A percentile compares a stretch with the other conserved stretches of the same genome.
Conservation (phyloP, 2,797 vertebrate species). For the Erethizon dorsatum region DNA sequence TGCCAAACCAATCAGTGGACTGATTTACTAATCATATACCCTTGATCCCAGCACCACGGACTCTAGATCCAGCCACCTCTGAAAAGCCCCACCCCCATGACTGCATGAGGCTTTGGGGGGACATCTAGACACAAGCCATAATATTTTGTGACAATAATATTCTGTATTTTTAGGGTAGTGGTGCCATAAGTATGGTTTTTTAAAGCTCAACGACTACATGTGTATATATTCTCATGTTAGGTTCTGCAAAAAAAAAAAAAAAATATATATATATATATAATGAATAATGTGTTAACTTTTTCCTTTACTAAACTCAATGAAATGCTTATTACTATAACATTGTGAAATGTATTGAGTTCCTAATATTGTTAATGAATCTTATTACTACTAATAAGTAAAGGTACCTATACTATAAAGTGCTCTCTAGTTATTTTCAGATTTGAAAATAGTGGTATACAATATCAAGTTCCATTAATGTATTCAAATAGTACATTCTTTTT, state of each 20-base stretch:
- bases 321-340: not conserved
- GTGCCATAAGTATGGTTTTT: not conserved
- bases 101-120: not conserved
- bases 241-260: not conserved
- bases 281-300: not conserved
- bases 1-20: not conserved
- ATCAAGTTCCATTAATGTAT: slow-evolving; percentile 34
- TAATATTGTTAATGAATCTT: not conserved
- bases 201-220: not conserved
- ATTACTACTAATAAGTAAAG: not conserved
- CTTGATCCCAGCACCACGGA: not conserved
- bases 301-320: not conserved
- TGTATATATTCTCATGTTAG: not conserved
- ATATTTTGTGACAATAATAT: not conserved
- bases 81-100: not conserved
- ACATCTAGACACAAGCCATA: not conserved
- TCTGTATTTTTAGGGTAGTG: not conserved
- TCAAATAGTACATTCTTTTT: not conserved
- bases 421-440: slow-evolving; percentile 31
- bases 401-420: not conserved
- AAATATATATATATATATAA: not conserved
- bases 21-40: not conserved
- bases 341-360: not conserved
- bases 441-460: not conserved
- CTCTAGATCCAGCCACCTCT: not conserved